phyloP scores from a whole-genome alignment of 2,113 vertebrate species.

The Hippocampus comes region DNA sequence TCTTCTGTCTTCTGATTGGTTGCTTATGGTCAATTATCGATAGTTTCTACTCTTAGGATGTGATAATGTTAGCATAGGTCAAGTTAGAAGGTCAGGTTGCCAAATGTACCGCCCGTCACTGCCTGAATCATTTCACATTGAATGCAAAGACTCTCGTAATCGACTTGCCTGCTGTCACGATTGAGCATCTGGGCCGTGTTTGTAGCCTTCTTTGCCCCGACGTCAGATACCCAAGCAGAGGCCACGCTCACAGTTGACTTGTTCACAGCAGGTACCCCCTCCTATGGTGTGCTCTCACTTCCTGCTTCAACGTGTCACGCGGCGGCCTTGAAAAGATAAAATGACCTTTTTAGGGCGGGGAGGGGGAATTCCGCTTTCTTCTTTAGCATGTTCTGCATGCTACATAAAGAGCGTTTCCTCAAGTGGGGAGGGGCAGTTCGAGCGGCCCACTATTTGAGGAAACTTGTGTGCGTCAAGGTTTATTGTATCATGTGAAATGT shows the following conservation, averaged over 20 bases:
- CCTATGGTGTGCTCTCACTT: constrained; percentile 28
- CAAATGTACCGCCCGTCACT: background rate
- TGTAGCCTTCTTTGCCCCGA: constrained; percentile 92
- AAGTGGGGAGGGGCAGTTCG: background rate
- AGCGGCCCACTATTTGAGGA: background rate
- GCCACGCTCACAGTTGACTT: constrained; percentile 85
- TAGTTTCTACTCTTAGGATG: background rate
- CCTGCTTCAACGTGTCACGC: constrained; percentile 31
- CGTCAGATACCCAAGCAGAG: constrained; percentile 82
- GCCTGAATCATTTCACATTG: background rate
- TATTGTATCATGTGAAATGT: constrained; percentile 21
- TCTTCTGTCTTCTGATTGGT: background rate
- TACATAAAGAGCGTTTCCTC: constrained; percentile 19
- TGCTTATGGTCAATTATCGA: background rate
- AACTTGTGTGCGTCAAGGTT: constrained; percentile 10
- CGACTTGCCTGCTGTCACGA: constrained; percentile 15
- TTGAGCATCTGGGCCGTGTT: constrained; percentile 66
- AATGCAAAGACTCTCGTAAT: background rate
- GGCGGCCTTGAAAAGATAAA: constrained; percentile 28
- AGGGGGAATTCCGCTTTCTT: constrained; percentile 15
- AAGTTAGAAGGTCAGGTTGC: background rate
- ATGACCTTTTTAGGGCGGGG: background rate
- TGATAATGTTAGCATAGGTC: background rate
- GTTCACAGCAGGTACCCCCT: constrained; percentile 87
- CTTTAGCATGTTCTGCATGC: constrained; percentile 45